phyloP scores from a whole-genome alignment of 2,888 invertebrate genomes.

The Sycophila texana region DNA sequence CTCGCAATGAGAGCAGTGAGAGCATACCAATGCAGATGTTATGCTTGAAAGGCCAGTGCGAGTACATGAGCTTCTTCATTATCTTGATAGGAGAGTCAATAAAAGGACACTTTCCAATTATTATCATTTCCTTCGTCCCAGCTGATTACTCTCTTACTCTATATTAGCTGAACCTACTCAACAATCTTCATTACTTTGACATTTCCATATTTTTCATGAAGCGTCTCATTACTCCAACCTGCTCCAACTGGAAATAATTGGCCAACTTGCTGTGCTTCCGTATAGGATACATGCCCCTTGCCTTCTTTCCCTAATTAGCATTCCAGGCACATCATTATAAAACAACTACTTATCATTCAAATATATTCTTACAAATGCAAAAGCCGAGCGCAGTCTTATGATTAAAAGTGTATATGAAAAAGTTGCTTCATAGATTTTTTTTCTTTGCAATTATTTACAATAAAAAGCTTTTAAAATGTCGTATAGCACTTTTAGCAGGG shows the following conservation, averaged over 20 bases:
- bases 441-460: too few species aligned
- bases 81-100: constrained; percentile 23
- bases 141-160: too few species aligned
- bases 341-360: too few species aligned
- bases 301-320: constrained; percentile 20
- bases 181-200: too few species aligned
- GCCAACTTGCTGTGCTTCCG: constrained; percentile 9
- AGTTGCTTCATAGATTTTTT: too few species aligned
- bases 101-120: not conserved
- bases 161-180: too few species aligned
- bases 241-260: constrained; percentile 29
- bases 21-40: not conserved
- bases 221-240: constrained; percentile 22
- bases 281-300: not conserved
- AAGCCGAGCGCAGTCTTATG: too few species aligned
- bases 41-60: not conserved
- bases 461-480: not conserved
- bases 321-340: too few species aligned
- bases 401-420: constrained; percentile 23
- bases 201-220: not conserved
- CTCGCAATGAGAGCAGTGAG: not conserved
- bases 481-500: constrained; percentile 6
- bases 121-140: too few species aligned
- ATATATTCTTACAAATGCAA: too few species aligned
- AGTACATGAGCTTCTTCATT: constrained; percentile 29